Percentiles rank a stretch among this genome's conserved stretches.
These are phyloP conservation scores for Pogona vitticeps DNA, from an alignment of 2,113 vertebrate genomes.

Conservation along the genomic window DNA sequence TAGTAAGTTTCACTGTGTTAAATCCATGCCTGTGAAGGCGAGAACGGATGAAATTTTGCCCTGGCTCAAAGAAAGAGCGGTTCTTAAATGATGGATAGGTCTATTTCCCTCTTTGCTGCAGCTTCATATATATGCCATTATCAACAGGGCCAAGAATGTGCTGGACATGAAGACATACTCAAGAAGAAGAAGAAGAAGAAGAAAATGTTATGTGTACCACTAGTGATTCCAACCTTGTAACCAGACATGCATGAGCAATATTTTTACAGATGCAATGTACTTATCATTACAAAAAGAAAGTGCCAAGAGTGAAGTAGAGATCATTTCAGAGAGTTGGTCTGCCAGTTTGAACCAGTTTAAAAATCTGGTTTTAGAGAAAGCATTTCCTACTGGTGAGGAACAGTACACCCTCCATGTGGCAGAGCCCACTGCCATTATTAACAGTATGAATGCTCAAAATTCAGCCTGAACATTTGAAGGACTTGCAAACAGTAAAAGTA, in stretches of 20 bases:
- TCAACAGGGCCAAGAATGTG: neutral
- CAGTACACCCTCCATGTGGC: neutral
- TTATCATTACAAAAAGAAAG: neutral
- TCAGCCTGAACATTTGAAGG: neutral
- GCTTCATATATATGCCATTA: neutral
- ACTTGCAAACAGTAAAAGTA: neutral
- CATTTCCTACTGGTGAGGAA: neutral
- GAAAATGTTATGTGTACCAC: neutral
- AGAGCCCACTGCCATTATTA: neutral
- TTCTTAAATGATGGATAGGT: constrained; percentile 1
- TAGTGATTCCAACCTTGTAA: neutral
- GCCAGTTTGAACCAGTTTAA: neutral
- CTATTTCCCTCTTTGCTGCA: neutral
- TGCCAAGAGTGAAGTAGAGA: neutral
- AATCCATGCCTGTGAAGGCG: constrained; percentile 14
- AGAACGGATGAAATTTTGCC: neutral
- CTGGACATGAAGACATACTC: constrained; percentile 3
- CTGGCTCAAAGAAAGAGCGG: constrained; percentile 29
- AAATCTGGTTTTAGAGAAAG: neutral
- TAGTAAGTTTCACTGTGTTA: constrained; percentile 9
- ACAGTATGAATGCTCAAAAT: neutral
- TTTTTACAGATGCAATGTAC: neutral
- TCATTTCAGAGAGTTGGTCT: neutral
- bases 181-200: too few relatives aligned
- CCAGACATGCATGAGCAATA: neutral